Evolutionary conservation across 2,888 invertebrate species (phyloP).

Genomic region (Chrysolina oricalcia): DNA sequence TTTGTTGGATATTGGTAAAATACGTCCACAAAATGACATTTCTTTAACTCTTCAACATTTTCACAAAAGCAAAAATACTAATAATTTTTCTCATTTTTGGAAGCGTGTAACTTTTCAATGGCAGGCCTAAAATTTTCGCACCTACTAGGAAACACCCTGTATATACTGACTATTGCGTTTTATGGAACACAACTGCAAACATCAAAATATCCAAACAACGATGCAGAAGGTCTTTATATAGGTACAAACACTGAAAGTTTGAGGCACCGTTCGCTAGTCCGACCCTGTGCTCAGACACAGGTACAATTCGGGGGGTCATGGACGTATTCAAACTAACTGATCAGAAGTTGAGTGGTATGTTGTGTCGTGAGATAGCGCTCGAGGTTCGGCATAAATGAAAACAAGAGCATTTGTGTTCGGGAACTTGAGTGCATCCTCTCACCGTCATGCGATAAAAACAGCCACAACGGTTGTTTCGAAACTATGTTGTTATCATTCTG

Average conservation of each 20-base stretch:
- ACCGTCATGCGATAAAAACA: not conserved
- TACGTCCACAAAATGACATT: too few species aligned
- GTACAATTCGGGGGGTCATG: slow-evolving; percentile 1
- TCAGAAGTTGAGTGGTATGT: slow-evolving; percentile 7
- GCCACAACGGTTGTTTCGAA: not conserved
- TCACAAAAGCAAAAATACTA: too few species aligned
- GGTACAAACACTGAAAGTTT: not conserved
- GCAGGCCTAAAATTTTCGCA: too few species aligned
- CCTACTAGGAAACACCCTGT: too few species aligned
- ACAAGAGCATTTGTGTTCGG: not conserved
- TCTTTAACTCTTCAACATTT: too few species aligned
- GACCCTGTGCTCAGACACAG: not conserved
- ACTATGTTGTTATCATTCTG: not conserved
- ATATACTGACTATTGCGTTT: too few species aligned
- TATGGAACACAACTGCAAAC: too few species aligned
- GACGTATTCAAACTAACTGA: not conserved
- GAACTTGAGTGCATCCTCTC: not conserved
- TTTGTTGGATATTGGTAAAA: too few species aligned
- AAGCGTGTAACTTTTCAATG: too few species aligned
- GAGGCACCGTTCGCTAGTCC: not conserved
- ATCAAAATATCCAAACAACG: too few species aligned
- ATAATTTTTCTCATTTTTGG: too few species aligned
- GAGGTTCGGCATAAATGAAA: not conserved
- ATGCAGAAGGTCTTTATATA: too few species aligned
- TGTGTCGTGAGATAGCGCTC: not conserved